phyloP scores from a whole-genome alignment of 2,113 vertebrate genomes.

The Seriola aureovittata region DNA sequence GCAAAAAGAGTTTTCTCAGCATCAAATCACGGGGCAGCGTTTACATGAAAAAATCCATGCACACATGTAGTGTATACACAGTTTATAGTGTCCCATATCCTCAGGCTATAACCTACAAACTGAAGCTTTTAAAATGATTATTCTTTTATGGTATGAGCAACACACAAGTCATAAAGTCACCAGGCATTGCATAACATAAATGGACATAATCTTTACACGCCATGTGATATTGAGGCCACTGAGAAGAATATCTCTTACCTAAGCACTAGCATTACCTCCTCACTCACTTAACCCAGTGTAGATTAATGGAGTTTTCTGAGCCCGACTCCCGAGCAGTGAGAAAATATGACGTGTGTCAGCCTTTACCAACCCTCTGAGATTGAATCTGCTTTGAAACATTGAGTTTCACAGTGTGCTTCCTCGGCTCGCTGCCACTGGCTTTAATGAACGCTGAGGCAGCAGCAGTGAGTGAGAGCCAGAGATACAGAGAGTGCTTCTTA shows the following conservation, averaged over 20 bases:
- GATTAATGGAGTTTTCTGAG: constrained; percentile 28
- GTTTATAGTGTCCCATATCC: neutral
- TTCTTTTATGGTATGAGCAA: constrained; percentile 24
- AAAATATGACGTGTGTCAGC: constrained; percentile 19
- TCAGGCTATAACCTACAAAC: neutral
- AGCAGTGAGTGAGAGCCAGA: neutral
- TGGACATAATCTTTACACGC: constrained; percentile 7
- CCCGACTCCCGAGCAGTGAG: neutral
- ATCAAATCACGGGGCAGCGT: neutral
- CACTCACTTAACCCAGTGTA: neutral
- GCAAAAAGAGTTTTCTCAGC: no score
- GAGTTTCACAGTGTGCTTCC: constrained; percentile 12
- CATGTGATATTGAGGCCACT: constrained; percentile 6
- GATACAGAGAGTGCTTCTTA: neutral
- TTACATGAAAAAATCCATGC: neutral
- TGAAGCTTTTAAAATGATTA: constrained; percentile 27
- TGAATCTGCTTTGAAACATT: constrained; percentile 43
- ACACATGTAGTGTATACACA: neutral
- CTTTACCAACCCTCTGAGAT: constrained; percentile 15
- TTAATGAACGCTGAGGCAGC: constrained; percentile 42
- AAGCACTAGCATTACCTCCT: neutral
- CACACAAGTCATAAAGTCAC: constrained; percentile 1
- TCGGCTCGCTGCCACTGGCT: constrained; percentile 22
- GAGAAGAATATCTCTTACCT: neutral
- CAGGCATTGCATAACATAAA: constrained; percentile 11